Conservation (phyloP, 2,113 vertebrate species). For the Festucalex cinctus region DNA sequence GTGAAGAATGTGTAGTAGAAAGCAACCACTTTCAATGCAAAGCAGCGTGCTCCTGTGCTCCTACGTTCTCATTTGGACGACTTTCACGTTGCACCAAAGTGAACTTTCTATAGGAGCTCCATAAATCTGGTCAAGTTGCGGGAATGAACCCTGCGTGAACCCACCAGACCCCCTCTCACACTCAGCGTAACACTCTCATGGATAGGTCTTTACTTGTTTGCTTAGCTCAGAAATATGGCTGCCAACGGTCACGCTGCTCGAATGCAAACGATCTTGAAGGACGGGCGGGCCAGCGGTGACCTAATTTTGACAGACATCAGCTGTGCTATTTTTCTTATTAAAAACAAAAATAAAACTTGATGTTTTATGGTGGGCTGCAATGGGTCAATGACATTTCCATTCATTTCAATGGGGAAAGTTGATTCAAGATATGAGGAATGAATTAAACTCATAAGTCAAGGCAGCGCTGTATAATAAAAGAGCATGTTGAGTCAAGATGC, state of each 20-base stretch:
- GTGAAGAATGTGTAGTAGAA: conserved; percentile 5
- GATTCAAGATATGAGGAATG: no score
- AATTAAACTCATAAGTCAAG: background rate
- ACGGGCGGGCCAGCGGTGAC: conserved; percentile 12
- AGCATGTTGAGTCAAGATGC: no score
- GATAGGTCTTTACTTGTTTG: conserved; percentile 19
- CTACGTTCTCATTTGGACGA: conserved; percentile 25
- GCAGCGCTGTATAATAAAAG: background rate
- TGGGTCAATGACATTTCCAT: no score
- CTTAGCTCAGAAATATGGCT: conserved; percentile 6
- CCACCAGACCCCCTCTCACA: conserved; percentile 14
- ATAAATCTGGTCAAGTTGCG: conserved; percentile 52
- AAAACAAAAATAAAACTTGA: no score
- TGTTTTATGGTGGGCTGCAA: no score
- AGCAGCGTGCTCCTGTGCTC: conserved; percentile 8
- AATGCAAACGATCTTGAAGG: conserved; percentile 38
- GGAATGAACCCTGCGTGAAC: conserved; percentile 52
- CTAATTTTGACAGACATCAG: background rate
- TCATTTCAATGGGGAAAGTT: no score
- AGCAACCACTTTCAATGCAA: background rate
- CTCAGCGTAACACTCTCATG: conserved; percentile 7
- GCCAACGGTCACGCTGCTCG: conserved; percentile 11
- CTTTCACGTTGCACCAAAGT: conserved; percentile 24
- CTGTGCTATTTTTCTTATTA: no score
- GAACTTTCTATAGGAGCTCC: conserved; percentile 24